A percentile compares a stretch with the other conserved stretches of the same genome.
Conservation (phyloP, 2,888 invertebrate species). For the Cheilosia grossa region DNA sequence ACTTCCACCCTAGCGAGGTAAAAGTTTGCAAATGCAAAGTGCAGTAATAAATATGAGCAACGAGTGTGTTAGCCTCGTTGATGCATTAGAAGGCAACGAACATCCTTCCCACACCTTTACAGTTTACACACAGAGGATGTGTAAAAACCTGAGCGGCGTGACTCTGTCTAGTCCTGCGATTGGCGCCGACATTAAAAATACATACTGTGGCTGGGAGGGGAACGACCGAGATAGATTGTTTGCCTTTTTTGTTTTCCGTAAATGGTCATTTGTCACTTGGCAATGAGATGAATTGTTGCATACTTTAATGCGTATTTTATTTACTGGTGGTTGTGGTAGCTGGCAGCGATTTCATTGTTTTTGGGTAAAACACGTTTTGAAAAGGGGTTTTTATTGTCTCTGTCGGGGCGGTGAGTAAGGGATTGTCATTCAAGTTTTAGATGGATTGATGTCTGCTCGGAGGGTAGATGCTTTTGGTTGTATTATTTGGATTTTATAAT, state of each 20-base stretch:
- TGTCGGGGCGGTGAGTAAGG: not conserved
- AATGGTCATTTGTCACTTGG: conserved; percentile 70
- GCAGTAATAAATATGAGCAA: conserved; percentile 71
- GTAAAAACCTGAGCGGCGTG: conserved; percentile 18
- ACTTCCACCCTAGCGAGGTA: conserved; percentile 6
- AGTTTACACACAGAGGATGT: conserved; percentile 36
- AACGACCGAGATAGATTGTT: conserved; percentile 63
- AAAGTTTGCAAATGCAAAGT: conserved; percentile 65
- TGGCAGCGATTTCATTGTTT: not conserved
- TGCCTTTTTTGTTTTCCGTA: conserved; percentile 34
- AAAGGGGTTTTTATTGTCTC: not conserved
- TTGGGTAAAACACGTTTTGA: not conserved
- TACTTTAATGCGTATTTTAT: conserved; percentile 56
- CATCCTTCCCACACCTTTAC: conserved; percentile 35
- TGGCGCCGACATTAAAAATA: conserved; percentile 48
- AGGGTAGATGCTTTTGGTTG: not conserved
- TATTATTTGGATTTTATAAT: not conserved
- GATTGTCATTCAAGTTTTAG: not conserved
- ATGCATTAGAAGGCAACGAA: conserved; percentile 65
- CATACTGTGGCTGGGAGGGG: conserved; percentile 30
- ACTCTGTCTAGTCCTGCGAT: conserved; percentile 54
- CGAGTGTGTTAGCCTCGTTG: conserved; percentile 69
- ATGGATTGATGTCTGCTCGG: not conserved
- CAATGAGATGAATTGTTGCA: conserved; percentile 56
- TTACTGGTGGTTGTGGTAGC: conserved; percentile 6